Percentiles rank a stretch among this genome's conserved stretches.
Evolutionary conservation across 2,797 vertebrate genomes (phyloP).

Genomic region (Halcyon leucocephala): DNA sequence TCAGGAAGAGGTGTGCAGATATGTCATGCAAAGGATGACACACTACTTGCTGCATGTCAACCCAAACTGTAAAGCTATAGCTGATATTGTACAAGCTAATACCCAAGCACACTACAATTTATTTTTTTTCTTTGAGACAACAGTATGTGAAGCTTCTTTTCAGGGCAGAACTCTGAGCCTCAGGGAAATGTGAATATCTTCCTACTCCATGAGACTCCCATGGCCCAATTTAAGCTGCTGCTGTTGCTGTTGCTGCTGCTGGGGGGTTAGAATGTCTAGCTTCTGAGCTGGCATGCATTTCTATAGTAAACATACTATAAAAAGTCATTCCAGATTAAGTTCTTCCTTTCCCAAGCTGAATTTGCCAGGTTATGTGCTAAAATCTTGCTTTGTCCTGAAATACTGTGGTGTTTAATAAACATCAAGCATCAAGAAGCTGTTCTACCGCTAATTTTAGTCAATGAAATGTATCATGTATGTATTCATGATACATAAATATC

Average conservation of each 20-base stretch:
- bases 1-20: neutral
- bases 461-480: neutral
- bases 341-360: conserved; percentile 11
- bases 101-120: neutral
- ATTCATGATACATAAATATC: neutral
- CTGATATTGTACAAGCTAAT: neutral
- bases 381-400: conserved; percentile 36
- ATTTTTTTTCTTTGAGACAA: conserved; percentile 28
- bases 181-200: conserved; percentile 30
- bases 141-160: conserved; percentile 8
- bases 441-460: conserved; percentile 32
- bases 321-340: conserved; percentile 44
- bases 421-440: neutral
- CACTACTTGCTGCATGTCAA: neutral
- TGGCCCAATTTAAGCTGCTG: conserved; percentile 52
- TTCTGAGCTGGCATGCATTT: conserved; percentile 39
- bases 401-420: neutral
- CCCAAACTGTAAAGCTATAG: neutral
- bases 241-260: neutral
- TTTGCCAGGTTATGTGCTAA: conserved; percentile 9
- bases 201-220: neutral
- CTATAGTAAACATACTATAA: conserved; percentile 4
- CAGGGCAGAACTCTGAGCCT: conserved; percentile 23
- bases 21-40: neutral
- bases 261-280: neutral